Evolutionary conservation across 2,888 invertebrate species (phyloP).

Genomic region (Terebella lapidaria): DNA sequence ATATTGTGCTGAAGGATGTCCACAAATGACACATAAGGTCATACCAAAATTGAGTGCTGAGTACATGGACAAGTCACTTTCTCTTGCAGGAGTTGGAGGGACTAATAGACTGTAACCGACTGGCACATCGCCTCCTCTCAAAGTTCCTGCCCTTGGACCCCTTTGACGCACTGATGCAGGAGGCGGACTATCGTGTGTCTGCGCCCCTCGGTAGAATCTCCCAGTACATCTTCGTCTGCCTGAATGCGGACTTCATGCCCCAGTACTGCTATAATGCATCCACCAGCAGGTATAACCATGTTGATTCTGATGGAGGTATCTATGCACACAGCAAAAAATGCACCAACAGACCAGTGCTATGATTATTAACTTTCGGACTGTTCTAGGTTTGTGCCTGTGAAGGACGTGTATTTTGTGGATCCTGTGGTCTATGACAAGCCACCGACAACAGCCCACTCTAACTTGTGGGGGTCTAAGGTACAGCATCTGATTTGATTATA

Average conservation of each 20-base stretch:
- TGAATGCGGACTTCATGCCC: slow-evolving; percentile 92
- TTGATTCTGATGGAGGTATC: background rate
- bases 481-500: too few relatives aligned
- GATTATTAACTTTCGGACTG: too few relatives aligned
- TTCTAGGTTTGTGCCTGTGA: slow-evolving; percentile 76
- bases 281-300: slow-evolving; percentile 71
- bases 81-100: slow-evolving; percentile 81
- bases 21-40: too few relatives aligned
- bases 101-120: slow-evolving; percentile 81
- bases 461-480: slow-evolving; percentile 85
- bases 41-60: too few relatives aligned
- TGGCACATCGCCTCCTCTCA: slow-evolving; percentile 84
- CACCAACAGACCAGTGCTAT: background rate
- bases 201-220: slow-evolving; percentile 93
- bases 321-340: background rate
- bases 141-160: slow-evolving; percentile 84
- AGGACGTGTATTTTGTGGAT: slow-evolving; percentile 63
- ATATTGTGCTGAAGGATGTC: background rate
- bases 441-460: slow-evolving; percentile 82
- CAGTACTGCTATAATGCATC: slow-evolving; percentile 97
- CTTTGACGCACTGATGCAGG: slow-evolving; percentile 86
- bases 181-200: slow-evolving; percentile 92
- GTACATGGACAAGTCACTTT: too few relatives aligned
- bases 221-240: slow-evolving; percentile 92
- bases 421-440: slow-evolving; percentile 82